A percentile compares a stretch with the other conserved stretches of the same genome.
These are phyloP conservation scores for Euthynnus affinis DNA, from an alignment of 2,797 vertebrate species.

Conservation along the genomic window DNA sequence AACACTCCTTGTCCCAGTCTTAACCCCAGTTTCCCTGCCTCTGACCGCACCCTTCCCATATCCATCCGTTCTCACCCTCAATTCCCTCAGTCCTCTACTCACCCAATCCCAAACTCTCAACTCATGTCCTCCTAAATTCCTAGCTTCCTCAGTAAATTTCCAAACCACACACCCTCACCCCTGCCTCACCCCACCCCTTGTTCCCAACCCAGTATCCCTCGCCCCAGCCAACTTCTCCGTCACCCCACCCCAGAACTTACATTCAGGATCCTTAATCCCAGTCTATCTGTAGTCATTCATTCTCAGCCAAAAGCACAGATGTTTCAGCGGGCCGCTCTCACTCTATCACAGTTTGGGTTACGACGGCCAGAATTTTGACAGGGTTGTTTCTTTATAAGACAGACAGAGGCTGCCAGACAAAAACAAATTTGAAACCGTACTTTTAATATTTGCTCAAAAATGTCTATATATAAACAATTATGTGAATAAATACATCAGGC, in stretches of 20 bases:
- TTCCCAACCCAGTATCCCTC: constrained; percentile 32
- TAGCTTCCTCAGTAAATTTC: constrained; percentile 18
- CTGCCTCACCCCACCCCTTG: constrained; percentile 44
- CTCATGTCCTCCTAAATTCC: constrained; percentile 1
- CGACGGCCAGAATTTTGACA: constrained; percentile 54
- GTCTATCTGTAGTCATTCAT: constrained; percentile 65
- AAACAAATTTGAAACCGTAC: constrained; percentile 43
- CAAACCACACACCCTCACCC: constrained; percentile 40
- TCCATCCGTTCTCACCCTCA: constrained; percentile 10
- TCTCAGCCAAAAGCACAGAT: constrained; percentile 75
- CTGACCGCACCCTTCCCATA: constrained; percentile 8
- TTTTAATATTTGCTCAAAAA: constrained; percentile 39
- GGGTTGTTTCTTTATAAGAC: constrained; percentile 53
- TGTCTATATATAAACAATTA: constrained; percentile 5
- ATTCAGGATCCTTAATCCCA: constrained; percentile 65
- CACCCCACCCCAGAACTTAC: constrained; percentile 50
- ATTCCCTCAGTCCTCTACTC: constrained; percentile 14
- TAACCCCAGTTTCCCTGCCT: constrained; percentile 25
- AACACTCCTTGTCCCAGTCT: constrained; percentile 16
- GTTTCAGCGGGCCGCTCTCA: constrained; percentile 57
- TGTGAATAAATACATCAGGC: constrained; percentile 29
- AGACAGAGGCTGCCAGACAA: constrained; percentile 46
- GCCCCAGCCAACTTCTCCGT: constrained; percentile 44
- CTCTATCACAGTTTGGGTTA: constrained; percentile 64
- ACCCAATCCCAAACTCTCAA: constrained; percentile 24